These are phyloP conservation scores for Hypotaenidia philippensis DNA, from an alignment of 2,797 vertebrate genomes.

Conservation along the genomic window DNA sequence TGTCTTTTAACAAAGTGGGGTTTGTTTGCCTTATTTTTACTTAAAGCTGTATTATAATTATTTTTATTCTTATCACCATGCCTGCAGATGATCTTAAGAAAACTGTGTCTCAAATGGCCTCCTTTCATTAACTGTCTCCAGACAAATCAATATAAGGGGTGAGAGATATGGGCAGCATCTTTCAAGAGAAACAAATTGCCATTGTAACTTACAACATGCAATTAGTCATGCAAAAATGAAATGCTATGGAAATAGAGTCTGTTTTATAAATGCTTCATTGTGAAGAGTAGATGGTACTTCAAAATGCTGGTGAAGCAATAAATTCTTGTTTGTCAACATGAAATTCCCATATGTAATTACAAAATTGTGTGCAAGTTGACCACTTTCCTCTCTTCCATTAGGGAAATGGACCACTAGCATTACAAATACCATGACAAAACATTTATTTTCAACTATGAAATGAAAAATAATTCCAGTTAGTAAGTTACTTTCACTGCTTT, in stretches of 20 bases:
- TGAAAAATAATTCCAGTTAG: neutral
- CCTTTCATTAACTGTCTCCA: neutral
- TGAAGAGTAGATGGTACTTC: constrained; percentile 17
- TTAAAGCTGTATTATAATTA: neutral
- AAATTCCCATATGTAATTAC: constrained; percentile 51
- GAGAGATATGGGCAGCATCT: neutral
- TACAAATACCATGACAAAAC: neutral
- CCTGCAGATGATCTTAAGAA: neutral
- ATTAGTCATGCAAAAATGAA: constrained; percentile 61
- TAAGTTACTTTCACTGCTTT: neutral
- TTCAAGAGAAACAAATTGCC: constrained; percentile 24
- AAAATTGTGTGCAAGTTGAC: constrained; percentile 16
- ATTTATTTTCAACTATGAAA: neutral
- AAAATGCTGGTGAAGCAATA: constrained; percentile 34
- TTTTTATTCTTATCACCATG: neutral
- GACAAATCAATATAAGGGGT: constrained; percentile 9
- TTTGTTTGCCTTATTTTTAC: neutral
- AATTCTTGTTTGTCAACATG: constrained; percentile 53
- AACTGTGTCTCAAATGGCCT: neutral
- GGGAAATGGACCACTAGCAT: constrained; percentile 15
- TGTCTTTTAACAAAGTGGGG: neutral
- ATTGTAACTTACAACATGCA: constrained; percentile 3
- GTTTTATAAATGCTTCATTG: constrained; percentile 27
- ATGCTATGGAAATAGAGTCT: neutral
- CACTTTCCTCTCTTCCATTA: constrained; percentile 34